Evolutionary conservation across 2,113 vertebrate genomes (phyloP).

Genomic region (Acrocephalus arundinaceus): DNA sequence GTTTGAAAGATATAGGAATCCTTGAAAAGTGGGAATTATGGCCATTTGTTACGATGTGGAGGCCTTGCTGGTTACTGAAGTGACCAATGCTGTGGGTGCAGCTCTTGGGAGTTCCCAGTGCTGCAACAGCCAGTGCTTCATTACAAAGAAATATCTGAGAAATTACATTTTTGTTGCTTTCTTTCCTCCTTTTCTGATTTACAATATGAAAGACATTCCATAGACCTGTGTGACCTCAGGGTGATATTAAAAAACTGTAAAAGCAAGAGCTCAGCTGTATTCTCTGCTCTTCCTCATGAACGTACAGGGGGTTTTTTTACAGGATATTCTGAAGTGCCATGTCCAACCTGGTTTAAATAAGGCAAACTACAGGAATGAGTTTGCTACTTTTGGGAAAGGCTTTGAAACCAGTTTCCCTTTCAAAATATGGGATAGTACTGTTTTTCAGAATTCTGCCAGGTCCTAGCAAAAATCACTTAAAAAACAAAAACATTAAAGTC

Average conservation of each 20-base stretch:
- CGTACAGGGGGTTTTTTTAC: neutral
- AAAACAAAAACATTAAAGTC: neutral
- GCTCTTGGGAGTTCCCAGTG: neutral
- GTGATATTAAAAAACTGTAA: constrained; percentile 41
- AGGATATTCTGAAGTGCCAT: neutral
- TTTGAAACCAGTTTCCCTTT: neutral
- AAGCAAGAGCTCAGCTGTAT: constrained; percentile 13
- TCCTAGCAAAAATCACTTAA: neutral
- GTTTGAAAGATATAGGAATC: neutral
- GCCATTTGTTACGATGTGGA: neutral
- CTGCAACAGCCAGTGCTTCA: neutral
- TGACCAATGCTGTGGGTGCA: neutral
- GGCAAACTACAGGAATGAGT: neutral
- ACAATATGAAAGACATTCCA: constrained; percentile 27
- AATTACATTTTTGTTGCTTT: neutral
- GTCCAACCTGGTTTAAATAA: neutral
- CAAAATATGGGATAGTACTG: neutral
- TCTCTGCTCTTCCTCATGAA: neutral
- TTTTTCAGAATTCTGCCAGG: neutral
- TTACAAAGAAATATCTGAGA: neutral
- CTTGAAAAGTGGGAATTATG: neutral
- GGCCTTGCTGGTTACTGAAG: constrained; percentile 3
- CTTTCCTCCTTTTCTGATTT: constrained; percentile 4
- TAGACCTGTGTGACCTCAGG: neutral
- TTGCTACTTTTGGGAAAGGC: neutral